Conservation (phyloP, 1,140 invertebrate species). For the Meloidogyne chitwoodi region DNA sequence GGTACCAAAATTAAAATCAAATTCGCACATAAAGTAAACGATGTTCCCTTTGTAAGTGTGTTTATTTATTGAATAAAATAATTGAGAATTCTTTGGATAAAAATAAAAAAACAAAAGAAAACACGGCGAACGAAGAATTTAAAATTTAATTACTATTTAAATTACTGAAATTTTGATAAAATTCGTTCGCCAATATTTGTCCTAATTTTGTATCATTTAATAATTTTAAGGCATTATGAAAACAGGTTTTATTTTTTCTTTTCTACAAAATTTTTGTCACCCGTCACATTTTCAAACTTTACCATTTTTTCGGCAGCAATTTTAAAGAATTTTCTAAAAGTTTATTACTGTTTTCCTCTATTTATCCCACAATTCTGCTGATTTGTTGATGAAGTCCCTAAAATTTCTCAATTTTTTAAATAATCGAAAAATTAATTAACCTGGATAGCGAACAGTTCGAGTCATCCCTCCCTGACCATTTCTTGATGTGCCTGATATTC, state of each 20-base stretch:
- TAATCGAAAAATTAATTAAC: background rate
- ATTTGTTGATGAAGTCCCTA: constrained; percentile 7
- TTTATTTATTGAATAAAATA: background rate
- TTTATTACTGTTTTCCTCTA: constrained; percentile 16
- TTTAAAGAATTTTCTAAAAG: background rate
- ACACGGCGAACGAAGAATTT: no score
- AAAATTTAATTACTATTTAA: no score
- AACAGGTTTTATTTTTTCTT: background rate
- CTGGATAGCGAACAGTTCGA: constrained; percentile 48
- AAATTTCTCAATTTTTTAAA: background rate
- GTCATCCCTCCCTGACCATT: constrained; percentile 1
- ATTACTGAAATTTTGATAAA: no score
- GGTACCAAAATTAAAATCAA: no score
- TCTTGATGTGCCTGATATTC: constrained; percentile 16
- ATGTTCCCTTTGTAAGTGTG: no score
- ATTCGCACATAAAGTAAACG: no score
- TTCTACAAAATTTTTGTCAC: background rate
- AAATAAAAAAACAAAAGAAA: no score
- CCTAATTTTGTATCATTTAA: background rate
- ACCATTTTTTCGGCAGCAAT: background rate
- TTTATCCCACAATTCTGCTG: constrained; percentile 3
- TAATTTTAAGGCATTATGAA: background rate
- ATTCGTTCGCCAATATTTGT: background rate
- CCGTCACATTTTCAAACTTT: background rate
- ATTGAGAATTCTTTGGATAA: background rate